A percentile compares a stretch with the other conserved stretches of the same genome.
Conservation (phyloP, 2,113 vertebrate species). For the Xenopus laevis region DNA sequence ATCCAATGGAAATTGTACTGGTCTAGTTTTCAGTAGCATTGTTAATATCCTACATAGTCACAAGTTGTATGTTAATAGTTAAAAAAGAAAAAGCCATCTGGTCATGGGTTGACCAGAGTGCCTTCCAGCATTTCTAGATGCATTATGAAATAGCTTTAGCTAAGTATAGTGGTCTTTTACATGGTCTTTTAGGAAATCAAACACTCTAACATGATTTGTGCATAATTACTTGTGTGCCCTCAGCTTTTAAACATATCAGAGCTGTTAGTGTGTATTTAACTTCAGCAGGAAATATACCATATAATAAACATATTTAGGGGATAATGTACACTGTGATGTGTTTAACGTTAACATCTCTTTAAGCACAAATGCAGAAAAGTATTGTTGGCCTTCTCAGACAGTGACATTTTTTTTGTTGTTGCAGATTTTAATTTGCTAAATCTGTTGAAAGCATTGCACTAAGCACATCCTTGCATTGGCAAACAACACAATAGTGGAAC, state of each 20-base stretch:
- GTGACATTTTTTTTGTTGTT: too few species aligned
- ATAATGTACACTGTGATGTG: too few species aligned
- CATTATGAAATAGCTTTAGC: conserved; percentile 4
- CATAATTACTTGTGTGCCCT: not conserved
- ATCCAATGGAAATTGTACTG: not conserved
- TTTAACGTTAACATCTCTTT: too few species aligned
- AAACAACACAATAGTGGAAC: not conserved
- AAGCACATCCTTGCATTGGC: too few species aligned
- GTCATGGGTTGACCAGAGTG: not conserved
- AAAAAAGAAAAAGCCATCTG: conserved; percentile 18
- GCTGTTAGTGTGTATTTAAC: too few species aligned
- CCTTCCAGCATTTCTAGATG: conserved; percentile 1
- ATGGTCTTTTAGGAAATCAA: not conserved
- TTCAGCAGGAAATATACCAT: too few species aligned
- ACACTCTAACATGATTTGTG: conserved; percentile 3
- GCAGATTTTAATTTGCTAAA: too few species aligned
- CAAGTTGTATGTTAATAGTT: conserved; percentile 1
- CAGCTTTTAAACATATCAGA: not conserved
- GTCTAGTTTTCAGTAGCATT: not conserved
- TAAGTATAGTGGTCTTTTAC: not conserved
- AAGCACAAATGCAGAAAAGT: too few species aligned
- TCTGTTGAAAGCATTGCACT: too few species aligned
- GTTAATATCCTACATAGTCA: not conserved
- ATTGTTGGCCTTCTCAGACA: too few species aligned
- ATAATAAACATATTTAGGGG: too few species aligned